These are phyloP conservation scores for Disparrhopalites patrizii DNA, from an alignment of 2,888 invertebrate species.

Conservation along the genomic window DNA sequence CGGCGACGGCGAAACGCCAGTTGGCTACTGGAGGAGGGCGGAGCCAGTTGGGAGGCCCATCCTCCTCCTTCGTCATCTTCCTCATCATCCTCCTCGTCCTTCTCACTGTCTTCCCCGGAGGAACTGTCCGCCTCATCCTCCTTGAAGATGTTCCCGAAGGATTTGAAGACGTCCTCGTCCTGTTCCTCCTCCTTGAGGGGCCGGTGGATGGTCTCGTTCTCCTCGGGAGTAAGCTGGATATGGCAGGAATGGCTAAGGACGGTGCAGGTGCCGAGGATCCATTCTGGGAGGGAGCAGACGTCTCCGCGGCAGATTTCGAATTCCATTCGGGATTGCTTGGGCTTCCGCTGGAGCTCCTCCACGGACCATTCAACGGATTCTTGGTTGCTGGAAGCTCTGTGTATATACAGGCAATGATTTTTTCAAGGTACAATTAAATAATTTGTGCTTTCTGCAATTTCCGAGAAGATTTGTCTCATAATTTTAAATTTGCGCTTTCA, in stretches of 20 bases:
- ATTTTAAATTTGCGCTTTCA: no score
- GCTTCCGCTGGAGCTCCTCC: neutral
- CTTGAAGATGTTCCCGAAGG: no score
- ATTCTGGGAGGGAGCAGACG: conserved; percentile 19
- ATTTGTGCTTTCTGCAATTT: no score
- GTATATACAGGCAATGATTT: no score
- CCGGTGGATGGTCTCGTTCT: neutral
- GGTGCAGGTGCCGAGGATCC: conserved; percentile 20
- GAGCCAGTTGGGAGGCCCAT: no score
- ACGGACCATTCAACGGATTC: conserved; percentile 8
- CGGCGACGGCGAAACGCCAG: neutral
- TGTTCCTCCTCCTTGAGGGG: neutral
- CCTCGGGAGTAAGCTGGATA: neutral
- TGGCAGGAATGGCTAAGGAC: conserved; percentile 8
- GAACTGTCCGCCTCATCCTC: neutral
- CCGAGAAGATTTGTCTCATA: no score
- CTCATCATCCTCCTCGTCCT: neutral
- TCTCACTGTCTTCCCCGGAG: neutral
- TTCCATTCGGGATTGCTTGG: conserved; percentile 2
- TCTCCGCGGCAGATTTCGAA: conserved; percentile 14
- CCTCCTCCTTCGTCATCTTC: neutral
- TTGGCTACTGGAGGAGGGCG: no score
- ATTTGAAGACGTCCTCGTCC: conserved; percentile 4
- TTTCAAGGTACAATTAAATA: no score
- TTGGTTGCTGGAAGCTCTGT: neutral